Evolutionary conservation across 2,113 vertebrate species (phyloP).

Genomic region (Erythrolamprus reginae): DNA sequence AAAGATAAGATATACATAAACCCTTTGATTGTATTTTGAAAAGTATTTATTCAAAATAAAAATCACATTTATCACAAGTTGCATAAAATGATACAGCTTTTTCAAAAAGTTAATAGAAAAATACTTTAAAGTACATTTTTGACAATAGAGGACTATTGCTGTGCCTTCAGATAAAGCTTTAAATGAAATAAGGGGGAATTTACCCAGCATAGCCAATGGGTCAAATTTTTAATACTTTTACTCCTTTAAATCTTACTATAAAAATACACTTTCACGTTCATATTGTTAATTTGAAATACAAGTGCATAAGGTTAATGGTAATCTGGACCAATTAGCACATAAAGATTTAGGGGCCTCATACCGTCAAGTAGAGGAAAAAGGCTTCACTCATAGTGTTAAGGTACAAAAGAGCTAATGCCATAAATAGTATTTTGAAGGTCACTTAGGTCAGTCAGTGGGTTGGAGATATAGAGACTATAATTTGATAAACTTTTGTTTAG

Average conservation of each 20-base stretch:
- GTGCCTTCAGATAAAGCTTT: constrained; percentile 71
- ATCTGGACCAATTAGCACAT: neutral
- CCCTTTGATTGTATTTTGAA: constrained; percentile 26
- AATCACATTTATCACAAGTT: constrained; percentile 76
- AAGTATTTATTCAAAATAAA: constrained; percentile 75
- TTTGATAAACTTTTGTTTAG: constrained; percentile 14
- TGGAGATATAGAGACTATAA: constrained; percentile 7
- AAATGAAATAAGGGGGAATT: constrained; percentile 46
- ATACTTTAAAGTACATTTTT: constrained; percentile 65
- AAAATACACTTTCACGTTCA: constrained; percentile 23
- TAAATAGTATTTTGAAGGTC: constrained; percentile 51
- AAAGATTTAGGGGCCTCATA: neutral
- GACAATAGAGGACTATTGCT: constrained; percentile 69
- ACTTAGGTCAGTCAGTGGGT: constrained; percentile 49
- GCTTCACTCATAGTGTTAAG: constrained; percentile 27
- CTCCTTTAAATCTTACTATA: constrained; percentile 37
- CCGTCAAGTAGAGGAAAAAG: constrained; percentile 21
- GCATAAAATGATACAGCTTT: constrained; percentile 75
- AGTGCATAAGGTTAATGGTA: constrained; percentile 3
- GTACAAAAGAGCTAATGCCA: constrained; percentile 10
- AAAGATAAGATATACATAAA: neutral
- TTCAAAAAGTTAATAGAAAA: constrained; percentile 74
- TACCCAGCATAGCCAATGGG: constrained; percentile 52
- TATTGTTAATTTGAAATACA: constrained; percentile 24
- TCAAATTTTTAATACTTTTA: constrained; percentile 39